Conservation (phyloP, 1,140 invertebrate genomes). For the Nixonia krombeini region DNA sequence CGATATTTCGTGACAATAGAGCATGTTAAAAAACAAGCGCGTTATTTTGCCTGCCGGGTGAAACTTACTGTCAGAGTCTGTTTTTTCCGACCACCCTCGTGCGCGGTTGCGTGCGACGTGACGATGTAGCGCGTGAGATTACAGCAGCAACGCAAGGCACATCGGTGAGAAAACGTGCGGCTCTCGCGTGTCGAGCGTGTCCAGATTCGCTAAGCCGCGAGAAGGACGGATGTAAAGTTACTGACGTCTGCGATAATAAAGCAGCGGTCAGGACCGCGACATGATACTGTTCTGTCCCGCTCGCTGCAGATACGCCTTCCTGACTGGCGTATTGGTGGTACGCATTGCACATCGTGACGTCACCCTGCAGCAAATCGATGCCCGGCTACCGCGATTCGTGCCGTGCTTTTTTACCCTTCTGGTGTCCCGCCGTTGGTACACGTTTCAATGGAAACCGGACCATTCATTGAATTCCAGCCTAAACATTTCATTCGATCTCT, state of each 20-base stretch:
- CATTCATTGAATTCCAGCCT: no score
- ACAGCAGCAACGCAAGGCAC: no score
- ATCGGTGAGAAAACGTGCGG: conserved; percentile 14
- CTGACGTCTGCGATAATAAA: conserved; percentile 28
- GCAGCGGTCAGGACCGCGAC: conserved; percentile 53
- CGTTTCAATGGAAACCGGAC: no score
- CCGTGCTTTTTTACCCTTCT: conserved; percentile 37
- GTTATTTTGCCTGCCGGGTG: no score
- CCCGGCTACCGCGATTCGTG: conserved; percentile 34
- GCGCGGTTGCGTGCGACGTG: no score
- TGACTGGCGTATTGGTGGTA: conserved; percentile 46
- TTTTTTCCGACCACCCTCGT: no score
- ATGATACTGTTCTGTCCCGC: conserved; percentile 42
- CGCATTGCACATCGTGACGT: conserved; percentile 46
- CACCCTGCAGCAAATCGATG: conserved; percentile 56
- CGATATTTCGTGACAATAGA: no score
- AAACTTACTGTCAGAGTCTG: no score
- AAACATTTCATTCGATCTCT: no score
- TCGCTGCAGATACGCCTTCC: conserved; percentile 38
- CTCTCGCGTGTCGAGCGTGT: conserved; percentile 3
- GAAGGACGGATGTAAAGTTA: conserved; percentile 33
- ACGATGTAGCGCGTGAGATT: no score
- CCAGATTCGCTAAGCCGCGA: conserved; percentile 31
- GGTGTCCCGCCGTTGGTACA: conserved; percentile 29
- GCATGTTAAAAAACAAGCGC: no score